These are phyloP conservation scores for Hirudinaria manillensis DNA, from an alignment of 2,888 invertebrate species.

Conservation along the genomic window DNA sequence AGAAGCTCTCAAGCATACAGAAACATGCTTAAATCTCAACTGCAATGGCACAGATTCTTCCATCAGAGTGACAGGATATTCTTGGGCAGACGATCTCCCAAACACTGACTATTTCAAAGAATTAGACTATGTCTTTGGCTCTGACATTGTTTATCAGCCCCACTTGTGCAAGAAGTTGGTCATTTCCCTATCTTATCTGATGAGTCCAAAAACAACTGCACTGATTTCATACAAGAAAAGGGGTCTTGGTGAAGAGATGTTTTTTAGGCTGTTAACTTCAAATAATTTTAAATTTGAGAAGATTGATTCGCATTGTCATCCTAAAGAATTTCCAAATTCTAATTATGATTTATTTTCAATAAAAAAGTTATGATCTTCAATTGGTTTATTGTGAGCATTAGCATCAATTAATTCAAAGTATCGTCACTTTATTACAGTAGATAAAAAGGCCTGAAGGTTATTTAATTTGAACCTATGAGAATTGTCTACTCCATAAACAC, in stretches of 20 bases:
- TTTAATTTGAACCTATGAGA: too few relatives aligned
- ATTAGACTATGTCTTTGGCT: constrained; percentile 38
- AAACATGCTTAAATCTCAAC: constrained; percentile 32
- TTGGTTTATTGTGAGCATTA: too few relatives aligned
- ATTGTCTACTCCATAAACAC: too few relatives aligned
- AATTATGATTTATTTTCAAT: constrained; percentile 33
- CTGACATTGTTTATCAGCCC: constrained; percentile 39
- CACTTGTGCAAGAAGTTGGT: constrained; percentile 30
- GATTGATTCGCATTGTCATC: constrained; percentile 28
- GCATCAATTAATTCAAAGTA: too few relatives aligned
- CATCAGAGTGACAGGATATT: constrained; percentile 12
- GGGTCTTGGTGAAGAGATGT: constrained; percentile 39
- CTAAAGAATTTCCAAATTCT: constrained; percentile 35
- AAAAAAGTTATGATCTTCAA: background rate
- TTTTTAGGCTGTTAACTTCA: constrained; percentile 35
- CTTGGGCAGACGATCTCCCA: constrained; percentile 30
- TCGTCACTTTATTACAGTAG: too few relatives aligned
- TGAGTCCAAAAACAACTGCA: constrained; percentile 29
- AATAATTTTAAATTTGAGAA: constrained; percentile 30
- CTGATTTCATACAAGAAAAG: constrained; percentile 38
- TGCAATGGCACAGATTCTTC: background rate
- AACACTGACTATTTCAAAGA: constrained; percentile 11
- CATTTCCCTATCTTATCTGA: constrained; percentile 32
- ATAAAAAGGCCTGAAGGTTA: too few relatives aligned
- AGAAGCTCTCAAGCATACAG: constrained; percentile 33